These are phyloP conservation scores for Geotrupes spiniger DNA, from an alignment of 2,888 invertebrate genomes.

Conservation along the genomic window DNA sequence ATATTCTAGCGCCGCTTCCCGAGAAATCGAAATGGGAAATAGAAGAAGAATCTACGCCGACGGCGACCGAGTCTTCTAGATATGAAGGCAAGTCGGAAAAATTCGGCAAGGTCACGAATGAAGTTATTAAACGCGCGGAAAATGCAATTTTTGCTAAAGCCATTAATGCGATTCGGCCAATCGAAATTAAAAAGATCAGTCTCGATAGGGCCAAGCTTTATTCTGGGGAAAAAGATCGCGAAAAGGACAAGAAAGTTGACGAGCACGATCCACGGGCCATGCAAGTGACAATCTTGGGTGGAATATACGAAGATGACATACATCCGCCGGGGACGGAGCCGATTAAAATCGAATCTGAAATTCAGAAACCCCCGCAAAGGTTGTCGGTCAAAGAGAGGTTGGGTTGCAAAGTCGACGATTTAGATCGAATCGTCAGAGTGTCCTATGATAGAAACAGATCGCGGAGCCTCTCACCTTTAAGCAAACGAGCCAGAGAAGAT, in stretches of 20 bases:
- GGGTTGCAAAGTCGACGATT: slow-evolving; percentile 71
- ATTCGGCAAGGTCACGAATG: slow-evolving; percentile 72
- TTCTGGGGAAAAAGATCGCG: slow-evolving; percentile 50
- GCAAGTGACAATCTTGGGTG: slow-evolving; percentile 57
- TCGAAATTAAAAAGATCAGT: slow-evolving; percentile 73
- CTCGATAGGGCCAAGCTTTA: slow-evolving; percentile 67
- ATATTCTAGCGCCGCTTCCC: slow-evolving; percentile 71
- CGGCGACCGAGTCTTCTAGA: slow-evolving; percentile 41
- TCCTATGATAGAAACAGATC: slow-evolving; percentile 47
- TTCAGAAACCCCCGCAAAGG: slow-evolving; percentile 53
- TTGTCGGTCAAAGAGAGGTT: slow-evolving; percentile 77
- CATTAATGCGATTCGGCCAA: slow-evolving; percentile 72
- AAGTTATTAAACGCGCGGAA: slow-evolving; percentile 86
- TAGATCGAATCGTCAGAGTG: slow-evolving; percentile 53
- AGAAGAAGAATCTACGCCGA: slow-evolving; percentile 61
- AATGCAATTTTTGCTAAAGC: slow-evolving; percentile 90
- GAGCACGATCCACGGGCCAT: slow-evolving; percentile 49
- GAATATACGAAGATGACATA: slow-evolving; percentile 41
- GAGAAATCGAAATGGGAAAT: slow-evolving; percentile 89
- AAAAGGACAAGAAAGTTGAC: slow-evolving; percentile 32
- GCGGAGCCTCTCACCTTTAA: slow-evolving; percentile 55
- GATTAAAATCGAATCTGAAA: slow-evolving; percentile 19
- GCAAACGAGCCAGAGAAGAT: slow-evolving; percentile 43
- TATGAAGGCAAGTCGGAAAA: slow-evolving; percentile 51
- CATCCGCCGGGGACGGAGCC: slow-evolving; percentile 15